Percentiles rank a stretch among this genome's conserved stretches.
Conservation (phyloP, 2,797 vertebrate species). For the Fringilla coelebs region DNA sequence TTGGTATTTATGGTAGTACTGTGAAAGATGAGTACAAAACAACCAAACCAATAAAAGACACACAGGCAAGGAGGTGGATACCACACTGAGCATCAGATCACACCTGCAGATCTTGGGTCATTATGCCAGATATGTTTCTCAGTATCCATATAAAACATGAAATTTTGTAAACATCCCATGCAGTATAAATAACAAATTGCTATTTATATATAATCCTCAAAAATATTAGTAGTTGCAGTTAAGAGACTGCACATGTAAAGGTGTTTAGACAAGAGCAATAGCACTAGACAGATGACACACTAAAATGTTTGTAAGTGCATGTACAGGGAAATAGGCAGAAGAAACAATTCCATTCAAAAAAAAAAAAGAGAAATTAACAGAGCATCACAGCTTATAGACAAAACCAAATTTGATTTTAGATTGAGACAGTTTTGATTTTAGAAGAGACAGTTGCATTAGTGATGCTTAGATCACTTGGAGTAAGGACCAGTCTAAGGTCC, state of each 20-base stretch:
- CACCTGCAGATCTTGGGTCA: background rate
- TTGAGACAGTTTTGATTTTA: no score
- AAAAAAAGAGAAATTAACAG: background rate
- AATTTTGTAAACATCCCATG: background rate
- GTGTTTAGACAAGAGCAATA: background rate
- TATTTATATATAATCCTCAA: no score
- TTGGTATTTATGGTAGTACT: background rate
- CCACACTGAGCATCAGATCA: background rate
- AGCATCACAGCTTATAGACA: background rate
- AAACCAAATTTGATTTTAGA: no score
- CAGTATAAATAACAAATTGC: background rate
- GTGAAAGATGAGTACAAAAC: background rate
- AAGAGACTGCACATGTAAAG: background rate
- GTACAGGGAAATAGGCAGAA: background rate
- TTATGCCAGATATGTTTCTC: background rate
- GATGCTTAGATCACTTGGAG: background rate
- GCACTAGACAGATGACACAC: background rate
- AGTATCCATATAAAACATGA: background rate
- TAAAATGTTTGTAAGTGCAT: background rate
- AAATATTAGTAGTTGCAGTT: background rate
- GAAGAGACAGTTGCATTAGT: background rate
- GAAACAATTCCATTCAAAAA: background rate
- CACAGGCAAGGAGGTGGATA: background rate
- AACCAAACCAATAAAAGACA: background rate
- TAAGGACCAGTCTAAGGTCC: background rate